phyloP scores from a whole-genome alignment of 2,113 vertebrate species.

The Microcebus murinus region DNA sequence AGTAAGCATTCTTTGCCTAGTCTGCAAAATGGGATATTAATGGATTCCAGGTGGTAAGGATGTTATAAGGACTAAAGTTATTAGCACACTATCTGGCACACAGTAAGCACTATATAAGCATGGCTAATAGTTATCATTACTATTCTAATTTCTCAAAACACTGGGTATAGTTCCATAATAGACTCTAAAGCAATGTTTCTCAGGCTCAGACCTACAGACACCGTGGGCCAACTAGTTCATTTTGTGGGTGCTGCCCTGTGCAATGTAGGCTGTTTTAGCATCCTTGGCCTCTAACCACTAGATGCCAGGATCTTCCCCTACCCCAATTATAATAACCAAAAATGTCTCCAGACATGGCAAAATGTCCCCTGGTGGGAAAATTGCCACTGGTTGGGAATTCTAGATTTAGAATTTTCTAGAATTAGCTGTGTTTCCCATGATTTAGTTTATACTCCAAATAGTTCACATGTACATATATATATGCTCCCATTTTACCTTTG shows the following conservation, averaged over 20 bases:
- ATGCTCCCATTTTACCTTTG: conserved; percentile 85
- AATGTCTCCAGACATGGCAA: background rate
- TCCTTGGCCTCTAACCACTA: background rate
- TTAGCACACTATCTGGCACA: background rate
- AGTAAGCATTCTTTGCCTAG: background rate
- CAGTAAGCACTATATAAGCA: background rate
- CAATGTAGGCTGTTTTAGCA: background rate
- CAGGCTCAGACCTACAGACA: background rate
- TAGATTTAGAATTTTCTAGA: conserved; percentile 7
- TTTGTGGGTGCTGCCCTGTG: background rate
- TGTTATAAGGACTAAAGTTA: background rate
- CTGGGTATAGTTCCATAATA: background rate
- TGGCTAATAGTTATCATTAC: background rate
- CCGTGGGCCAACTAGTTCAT: background rate
- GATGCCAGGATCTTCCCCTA: background rate
- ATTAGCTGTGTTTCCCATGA: background rate
- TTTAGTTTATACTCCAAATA: background rate
- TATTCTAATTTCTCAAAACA: background rate
- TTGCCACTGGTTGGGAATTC: background rate
- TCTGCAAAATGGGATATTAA: background rate
- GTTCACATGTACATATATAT: background rate
- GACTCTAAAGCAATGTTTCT: background rate
- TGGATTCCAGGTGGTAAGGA: background rate
- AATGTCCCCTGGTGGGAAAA: background rate
- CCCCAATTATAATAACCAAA: background rate